Evolutionary conservation across 2,797 vertebrate species (phyloP).

Genomic region (Cyclura pinguis): DNA sequence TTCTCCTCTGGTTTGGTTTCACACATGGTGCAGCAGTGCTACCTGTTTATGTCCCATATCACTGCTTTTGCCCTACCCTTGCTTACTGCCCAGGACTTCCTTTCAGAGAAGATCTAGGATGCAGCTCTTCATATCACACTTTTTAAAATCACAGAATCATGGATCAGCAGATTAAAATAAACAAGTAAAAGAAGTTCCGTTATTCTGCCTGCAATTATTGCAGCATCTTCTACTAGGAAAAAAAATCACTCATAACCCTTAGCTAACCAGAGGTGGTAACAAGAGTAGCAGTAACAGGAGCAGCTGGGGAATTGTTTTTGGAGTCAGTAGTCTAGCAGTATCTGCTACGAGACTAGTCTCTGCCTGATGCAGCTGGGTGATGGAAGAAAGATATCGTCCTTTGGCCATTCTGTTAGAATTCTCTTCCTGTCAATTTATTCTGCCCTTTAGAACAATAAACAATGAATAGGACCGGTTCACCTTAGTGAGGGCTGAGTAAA

Average conservation of each 20-base stretch:
- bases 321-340: background rate
- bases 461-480: background rate
- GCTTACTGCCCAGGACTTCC: background rate
- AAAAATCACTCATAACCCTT: background rate
- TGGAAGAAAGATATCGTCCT: background rate
- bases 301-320: background rate
- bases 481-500: background rate
- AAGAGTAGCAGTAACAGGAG: background rate
- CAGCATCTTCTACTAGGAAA: background rate
- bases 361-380: background rate
- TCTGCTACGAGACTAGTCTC: background rate
- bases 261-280: background rate
- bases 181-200: background rate
- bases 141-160: background rate
- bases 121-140: background rate
- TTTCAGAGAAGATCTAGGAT: background rate
- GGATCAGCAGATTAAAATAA: background rate
- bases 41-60: background rate
- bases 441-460: background rate
- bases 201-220: conserved; percentile 11
- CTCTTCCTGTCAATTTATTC: background rate
- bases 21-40: too few relatives aligned
- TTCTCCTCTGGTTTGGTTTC: background rate
- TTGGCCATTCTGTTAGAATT: background rate
- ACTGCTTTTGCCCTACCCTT: background rate